phyloP scores from a whole-genome alignment of 2,888 invertebrate species.

The Alloplasta piceator region DNA sequence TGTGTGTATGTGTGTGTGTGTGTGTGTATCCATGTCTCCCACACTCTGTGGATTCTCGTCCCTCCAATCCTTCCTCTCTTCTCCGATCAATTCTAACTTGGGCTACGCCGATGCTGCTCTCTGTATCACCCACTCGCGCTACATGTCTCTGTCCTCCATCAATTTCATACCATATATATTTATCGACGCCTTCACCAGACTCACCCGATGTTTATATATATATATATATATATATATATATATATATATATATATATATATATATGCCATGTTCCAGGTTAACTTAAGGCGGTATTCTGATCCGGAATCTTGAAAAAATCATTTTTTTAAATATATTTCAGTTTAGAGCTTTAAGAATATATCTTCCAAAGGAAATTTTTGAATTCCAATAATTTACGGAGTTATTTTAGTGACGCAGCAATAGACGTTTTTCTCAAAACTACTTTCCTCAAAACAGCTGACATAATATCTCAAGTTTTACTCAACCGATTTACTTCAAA shows the following conservation, averaged over 20 bases:
- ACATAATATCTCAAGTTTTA: no score
- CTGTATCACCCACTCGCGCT: slow-evolving; percentile 69
- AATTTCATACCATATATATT: slow-evolving; percentile 17
- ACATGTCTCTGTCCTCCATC: slow-evolving; percentile 33
- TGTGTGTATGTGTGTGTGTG: no score
- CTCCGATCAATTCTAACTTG: slow-evolving; percentile 76
- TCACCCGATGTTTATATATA: neutral
- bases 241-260: neutral
- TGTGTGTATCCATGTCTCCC: neutral
- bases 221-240: slow-evolving; percentile 11
- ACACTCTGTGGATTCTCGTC: slow-evolving; percentile 27
- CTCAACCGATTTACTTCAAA: no score
- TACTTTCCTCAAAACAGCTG: no score
- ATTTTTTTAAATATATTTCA: no score
- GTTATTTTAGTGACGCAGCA: no score
- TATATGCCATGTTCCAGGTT: neutral
- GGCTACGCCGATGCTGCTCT: slow-evolving; percentile 50
- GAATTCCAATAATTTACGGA: no score
- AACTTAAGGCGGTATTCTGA: no score
- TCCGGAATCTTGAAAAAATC: neutral
- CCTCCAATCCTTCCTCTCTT: slow-evolving; percentile 72
- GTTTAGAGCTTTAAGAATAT: no score
- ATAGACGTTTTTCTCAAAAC: no score
- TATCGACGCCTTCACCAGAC: slow-evolving; percentile 34
- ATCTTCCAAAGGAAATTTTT: no score